phyloP scores from a whole-genome alignment of 1,140 invertebrate species.

The Drosophila quadrilineata region DNA sequence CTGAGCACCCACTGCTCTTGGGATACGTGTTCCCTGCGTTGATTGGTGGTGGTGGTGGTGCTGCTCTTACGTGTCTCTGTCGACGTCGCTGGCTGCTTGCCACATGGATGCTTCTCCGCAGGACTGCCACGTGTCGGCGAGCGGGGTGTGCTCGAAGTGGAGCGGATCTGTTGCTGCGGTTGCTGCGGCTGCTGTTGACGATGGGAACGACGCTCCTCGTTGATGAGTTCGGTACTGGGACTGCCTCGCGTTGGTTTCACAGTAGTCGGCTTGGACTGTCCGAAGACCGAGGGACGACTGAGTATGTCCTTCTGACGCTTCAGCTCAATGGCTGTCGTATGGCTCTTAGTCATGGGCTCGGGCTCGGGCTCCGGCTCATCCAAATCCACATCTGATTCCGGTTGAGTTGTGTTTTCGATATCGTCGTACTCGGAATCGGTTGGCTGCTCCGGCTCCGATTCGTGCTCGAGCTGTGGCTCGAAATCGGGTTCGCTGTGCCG shows the following conservation, averaged over 20 bases:
- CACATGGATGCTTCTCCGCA: conserved; percentile 4
- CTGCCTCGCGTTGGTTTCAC: conserved; percentile 4
- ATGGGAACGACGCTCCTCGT: conserved; percentile 49
- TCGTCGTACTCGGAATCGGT: conserved; percentile 19
- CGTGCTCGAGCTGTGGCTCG: conserved; percentile 38
- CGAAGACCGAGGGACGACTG: conserved; percentile 81
- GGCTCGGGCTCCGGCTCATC: conserved; percentile 48
- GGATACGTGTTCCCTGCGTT: conserved; percentile 49
- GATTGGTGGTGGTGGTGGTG: conserved; percentile 13
- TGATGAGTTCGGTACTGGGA: conserved; percentile 39
- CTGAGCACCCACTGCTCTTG: conserved; percentile 56
- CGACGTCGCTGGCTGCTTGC: neutral
- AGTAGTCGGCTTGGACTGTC: conserved; percentile 23
- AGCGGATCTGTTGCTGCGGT: conserved; percentile 2
- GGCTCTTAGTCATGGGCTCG: conserved; percentile 61
- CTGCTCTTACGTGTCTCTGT: conserved; percentile 9
- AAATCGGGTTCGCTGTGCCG: conserved; percentile 63
- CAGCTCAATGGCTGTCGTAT: conserved; percentile 63
- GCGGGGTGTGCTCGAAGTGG: conserved; percentile 20
- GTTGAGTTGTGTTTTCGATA: neutral
- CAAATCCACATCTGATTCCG: neutral
- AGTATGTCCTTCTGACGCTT: conserved; percentile 82
- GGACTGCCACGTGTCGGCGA: neutral
- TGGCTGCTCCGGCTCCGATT: conserved; percentile 40
- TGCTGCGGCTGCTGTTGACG: conserved; percentile 31